Base-by-base conservation (phyloP, 1,140 invertebrate genomes). In the Andrena cerasifolii region DNA sequence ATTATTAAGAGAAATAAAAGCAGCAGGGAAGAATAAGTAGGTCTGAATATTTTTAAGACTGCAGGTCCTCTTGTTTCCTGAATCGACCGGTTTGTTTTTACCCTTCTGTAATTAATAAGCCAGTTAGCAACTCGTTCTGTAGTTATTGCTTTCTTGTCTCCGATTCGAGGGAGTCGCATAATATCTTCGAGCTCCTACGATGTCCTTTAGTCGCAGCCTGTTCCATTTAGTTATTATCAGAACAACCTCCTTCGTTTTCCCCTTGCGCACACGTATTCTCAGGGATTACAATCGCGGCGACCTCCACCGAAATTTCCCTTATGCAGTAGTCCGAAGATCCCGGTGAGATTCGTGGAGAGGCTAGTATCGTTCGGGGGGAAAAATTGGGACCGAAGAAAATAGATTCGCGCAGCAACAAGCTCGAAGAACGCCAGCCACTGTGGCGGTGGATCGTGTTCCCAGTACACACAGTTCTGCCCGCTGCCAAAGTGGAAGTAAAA, bases 401-500 rank as follows among this genome's bases (percentile, higher is more conserved):
- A 47, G 40, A 63, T 61, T 62, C 36, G 62, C 18, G 40, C 40
- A 6, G 62, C 26, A 53, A 43, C 61, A 28, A 53, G 47, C 47
- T 36, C 6, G 33, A 28, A 43, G 71, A 21, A 14, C 21, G 61
- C 6, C 72, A 16, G 62, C 4, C 18, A 47, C 40, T 16, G 18
- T 14, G 40, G 10, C 26, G 45, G 21, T 18, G 62, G 24, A 65
- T 65, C 26, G 62, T 65, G 62, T 49, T 65, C 62, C 24, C 24
- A 5, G 24, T 43, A 36, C 26, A 24, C 24, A 16, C 31, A 10
- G 16, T 26, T 16, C 36, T 43, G n/a, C 31, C 21, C 56, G 24
- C 18, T 40, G 47, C 33, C 61, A 53, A 74, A 74, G 59, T 74
- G 71, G 36, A 54, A 74, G 54, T 66, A 66, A 65, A 74, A 66